Evolutionary conservation across 2,797 vertebrate species (phyloP), one percentile per base, ranked within the genome.

Genomic region (Limnodromus scolopaceus): DNA sequence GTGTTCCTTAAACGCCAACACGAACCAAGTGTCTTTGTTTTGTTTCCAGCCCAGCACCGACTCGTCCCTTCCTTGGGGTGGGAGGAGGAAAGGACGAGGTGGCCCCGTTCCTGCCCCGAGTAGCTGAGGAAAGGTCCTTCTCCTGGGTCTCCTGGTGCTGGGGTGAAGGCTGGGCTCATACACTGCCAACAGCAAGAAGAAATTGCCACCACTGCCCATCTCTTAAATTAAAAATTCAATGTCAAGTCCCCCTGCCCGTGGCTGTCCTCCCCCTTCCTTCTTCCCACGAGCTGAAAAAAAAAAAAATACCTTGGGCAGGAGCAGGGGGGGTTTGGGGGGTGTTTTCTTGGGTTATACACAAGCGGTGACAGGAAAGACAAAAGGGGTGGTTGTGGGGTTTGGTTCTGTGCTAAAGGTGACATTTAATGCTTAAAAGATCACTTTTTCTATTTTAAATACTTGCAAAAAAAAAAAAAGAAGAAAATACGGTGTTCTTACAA

Each of bases 361-460:
- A 53, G 39, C 28, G 28, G 80, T 4, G 28, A 72, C 19, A 80
- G 61, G 82, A 71, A 48, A 71, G 5, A 64, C 25, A 65, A 27
- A 30, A 57, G 53, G 48, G 32, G 68, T 63, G 91, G 72, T 55
- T 20, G 14, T 80, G 86, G 89, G 71, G 70, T 82, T 78, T 83
- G 92, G 66, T 88, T 93, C 76, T 93, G 64, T 93, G 85, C 92
- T 95, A 53, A 95, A 88, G 82, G 76, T 90, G 90, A 81, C 76
- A 54, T 86, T 80, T 43, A 43, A 43, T 43, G 91, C 78, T 95
- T 94, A 68, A 84, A 85, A 60, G 54, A 48, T 94, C 78, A 79
- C 57, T 92, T 92, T 97, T 97, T 97, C 82, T 96, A 92, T 96
- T 95, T 97, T 96, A 91, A 97, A 84, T 92, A 90, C 85, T 93